Conservation (phyloP, 2,113 vertebrate genomes). For the Clinocottus analis region DNA sequence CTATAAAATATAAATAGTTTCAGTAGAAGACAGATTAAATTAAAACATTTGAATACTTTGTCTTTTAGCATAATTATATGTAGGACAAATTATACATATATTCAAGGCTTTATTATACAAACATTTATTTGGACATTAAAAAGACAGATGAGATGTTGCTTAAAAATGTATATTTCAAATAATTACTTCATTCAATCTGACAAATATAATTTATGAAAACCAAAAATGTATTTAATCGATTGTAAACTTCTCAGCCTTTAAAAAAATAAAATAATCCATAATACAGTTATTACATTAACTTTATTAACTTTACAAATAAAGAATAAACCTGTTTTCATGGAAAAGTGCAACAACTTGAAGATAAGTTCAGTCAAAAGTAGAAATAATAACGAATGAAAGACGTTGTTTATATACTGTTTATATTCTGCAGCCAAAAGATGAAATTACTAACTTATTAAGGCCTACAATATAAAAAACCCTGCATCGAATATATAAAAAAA, state of each 20-base stretch:
- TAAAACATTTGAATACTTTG: neutral
- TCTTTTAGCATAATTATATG: neutral
- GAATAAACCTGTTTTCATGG: neutral
- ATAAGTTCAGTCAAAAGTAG: neutral
- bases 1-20: neutral
- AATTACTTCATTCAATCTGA: neutral
- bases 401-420: rapidly evolving
- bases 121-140: neutral
- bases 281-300: neutral
- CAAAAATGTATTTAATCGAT: neutral
- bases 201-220: neutral
- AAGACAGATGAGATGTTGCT: neutral
- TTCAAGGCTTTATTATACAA: neutral
- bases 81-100: neutral
- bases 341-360: neutral
- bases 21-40: neutral
- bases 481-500: neutral
- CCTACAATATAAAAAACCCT: constrained; percentile 9
- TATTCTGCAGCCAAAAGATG: neutral
- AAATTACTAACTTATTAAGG: constrained; percentile 11
- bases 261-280: neutral
- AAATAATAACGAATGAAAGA: constrained; percentile 15
- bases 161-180: neutral
- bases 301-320: neutral
- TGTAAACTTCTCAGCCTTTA: neutral